Evolutionary conservation across 1,140 invertebrate species (phyloP), one percentile per base, ranked within the genome.

Genomic region (Bombus confusus): DNA sequence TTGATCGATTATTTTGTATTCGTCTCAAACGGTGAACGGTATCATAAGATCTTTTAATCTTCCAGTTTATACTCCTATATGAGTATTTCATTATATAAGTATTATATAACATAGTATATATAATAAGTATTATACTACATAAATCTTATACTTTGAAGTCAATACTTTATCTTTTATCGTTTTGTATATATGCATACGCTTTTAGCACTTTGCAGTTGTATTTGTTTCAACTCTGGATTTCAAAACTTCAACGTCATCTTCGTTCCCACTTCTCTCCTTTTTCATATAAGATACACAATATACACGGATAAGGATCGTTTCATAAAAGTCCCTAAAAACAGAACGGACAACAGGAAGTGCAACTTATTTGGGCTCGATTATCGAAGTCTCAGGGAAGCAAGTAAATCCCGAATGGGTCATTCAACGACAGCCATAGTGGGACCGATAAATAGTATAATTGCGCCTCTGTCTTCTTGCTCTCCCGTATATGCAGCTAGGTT

Each of bases 391-490:
- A 18, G 0, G 8, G 9, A 28, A 43, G 41, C 28, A 34, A 52
- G 59, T 52, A 66, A 77, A 68, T 1, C 5, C 0, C 2, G 25
- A 68, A 84, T 57, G 34, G 37, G 18, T 79, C 66, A 22, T 79
- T 34, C 12, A 71, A 25, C 47, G 43, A 52, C 77, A 66, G 57
- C 41, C 13, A 34, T 34, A 43, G 37, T 31, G 12, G 74, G 47
- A 52, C 3, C 62, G 41, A 86, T 74, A 82, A 89, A 82, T 86
- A 86, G 41, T 37, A 69, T 86, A 88, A 89, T 89, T 86, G 62
- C 34, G 15, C 18, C 22, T 43, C n/a, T 62, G 34, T 73, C 68
- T 62, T 34, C 22, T 28, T 68, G 18, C 64, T 43, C 37, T 62
- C 62, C 69, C 79, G 41, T 43, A 69, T 47, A 43, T 37, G 72